Percentiles rank a stretch among this genome's conserved stretches.
These are phyloP conservation scores for Ochropacha duplaris DNA, from an alignment of 2,888 invertebrate species.

Conservation along the genomic window DNA sequence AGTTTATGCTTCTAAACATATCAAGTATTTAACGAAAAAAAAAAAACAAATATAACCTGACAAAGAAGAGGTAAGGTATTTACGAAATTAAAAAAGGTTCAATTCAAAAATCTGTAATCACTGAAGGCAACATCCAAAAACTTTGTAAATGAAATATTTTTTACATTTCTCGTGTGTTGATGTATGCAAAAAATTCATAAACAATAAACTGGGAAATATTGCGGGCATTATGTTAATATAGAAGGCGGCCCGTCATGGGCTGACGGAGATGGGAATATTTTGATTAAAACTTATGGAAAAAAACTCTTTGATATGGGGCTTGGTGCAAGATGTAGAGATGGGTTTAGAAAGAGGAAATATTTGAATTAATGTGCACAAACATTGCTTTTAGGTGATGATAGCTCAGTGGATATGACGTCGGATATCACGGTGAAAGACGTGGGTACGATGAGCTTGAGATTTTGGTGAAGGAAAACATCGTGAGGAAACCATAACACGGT, in stretches of 20 bases:
- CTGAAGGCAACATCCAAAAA: conserved; percentile 3
- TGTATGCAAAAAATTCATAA: conserved; percentile 11
- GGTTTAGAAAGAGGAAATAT: not conserved
- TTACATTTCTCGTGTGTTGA: not conserved
- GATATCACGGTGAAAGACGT: too few species aligned
- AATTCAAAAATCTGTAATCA: not conserved
- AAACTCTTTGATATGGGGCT: conserved; percentile 36
- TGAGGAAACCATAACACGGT: too few species aligned
- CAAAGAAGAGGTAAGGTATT: not conserved
- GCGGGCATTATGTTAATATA: conserved; percentile 51
- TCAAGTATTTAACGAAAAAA: too few species aligned
- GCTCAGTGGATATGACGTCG: too few species aligned
- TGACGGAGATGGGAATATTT: conserved; percentile 48
- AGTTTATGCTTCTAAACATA: too few species aligned
- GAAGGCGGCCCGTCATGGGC: conserved; percentile 42
- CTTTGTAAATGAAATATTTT: conserved; percentile 7
- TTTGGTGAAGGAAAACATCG: too few species aligned
- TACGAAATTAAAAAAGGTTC: not conserved
- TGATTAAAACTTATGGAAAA: conserved; percentile 64
- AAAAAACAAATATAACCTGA: not conserved
- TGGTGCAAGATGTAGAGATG: conserved; percentile 11
- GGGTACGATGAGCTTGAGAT: too few species aligned
- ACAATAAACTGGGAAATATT: conserved; percentile 10
- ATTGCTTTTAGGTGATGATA: too few species aligned
- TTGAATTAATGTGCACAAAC: too few species aligned